Evolutionary conservation across 2,888 invertebrate species (phyloP).

Genomic region (Yponomeuta cagnagella): DNA sequence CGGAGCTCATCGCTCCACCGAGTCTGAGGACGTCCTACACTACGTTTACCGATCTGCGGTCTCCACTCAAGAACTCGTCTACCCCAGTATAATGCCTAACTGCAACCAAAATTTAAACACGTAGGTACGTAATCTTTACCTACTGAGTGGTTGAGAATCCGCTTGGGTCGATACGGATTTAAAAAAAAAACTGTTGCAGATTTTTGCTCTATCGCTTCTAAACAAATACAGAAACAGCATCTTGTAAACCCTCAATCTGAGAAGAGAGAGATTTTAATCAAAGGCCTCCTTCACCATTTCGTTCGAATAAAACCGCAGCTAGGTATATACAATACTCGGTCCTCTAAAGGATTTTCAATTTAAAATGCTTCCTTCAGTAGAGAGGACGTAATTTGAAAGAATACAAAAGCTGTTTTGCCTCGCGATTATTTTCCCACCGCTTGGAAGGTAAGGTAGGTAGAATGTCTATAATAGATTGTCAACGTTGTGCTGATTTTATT

Average conservation of each 20-base stretch:
- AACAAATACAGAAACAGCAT: not conserved
- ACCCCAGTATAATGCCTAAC: no score
- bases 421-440: not conserved
- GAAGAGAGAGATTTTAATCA: slow-evolving; percentile 1
- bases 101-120: no score
- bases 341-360: slow-evolving; percentile 11
- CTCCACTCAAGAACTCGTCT: no score
- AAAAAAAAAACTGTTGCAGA: no score
- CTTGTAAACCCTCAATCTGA: slow-evolving; percentile 1
- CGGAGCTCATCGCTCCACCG: no score
- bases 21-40: no score
- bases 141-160: no score
- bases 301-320: slow-evolving; percentile 1
- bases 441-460: not conserved
- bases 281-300: slow-evolving; percentile 3
- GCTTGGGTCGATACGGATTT: no score
- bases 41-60: no score
- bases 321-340: not conserved
- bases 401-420: not conserved
- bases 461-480: not conserved
- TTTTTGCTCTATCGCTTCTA: no score
- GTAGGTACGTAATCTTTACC: no score
- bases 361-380: slow-evolving; percentile 8
- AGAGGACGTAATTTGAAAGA: slow-evolving; percentile 10
- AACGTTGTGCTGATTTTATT: not conserved